Percentiles rank a stretch among this genome's conserved stretches.
These are phyloP conservation scores for Diarsia dahlii DNA, from an alignment of 2,888 invertebrate genomes.

Conservation along the genomic window DNA sequence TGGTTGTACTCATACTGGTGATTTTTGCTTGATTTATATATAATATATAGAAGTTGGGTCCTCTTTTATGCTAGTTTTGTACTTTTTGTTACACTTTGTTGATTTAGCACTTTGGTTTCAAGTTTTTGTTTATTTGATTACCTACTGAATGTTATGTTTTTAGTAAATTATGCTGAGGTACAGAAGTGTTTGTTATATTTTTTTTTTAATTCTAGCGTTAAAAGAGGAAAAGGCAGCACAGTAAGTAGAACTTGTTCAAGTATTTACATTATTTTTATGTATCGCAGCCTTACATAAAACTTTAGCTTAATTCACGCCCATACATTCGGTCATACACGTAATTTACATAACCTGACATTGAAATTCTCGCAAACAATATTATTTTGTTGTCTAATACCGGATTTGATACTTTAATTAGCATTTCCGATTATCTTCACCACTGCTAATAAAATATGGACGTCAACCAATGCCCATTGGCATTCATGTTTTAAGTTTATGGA, in stretches of 20 bases:
- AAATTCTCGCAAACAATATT: not conserved
- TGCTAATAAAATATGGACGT: no score
- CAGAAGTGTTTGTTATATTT: constrained; percentile 8
- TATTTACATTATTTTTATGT: no score
- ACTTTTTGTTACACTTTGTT: constrained; percentile 12
- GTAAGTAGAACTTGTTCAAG: no score
- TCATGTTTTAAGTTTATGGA: not conserved
- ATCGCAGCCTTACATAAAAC: not conserved
- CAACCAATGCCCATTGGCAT: not conserved
- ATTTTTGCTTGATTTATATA: constrained; percentile 8
- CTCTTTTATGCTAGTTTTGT: not conserved
- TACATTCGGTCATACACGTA: not conserved
- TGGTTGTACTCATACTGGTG: not conserved
- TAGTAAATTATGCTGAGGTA: constrained; percentile 36
- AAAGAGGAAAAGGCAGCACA: no score
- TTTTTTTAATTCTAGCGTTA: no score
- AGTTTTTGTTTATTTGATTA: not conserved
- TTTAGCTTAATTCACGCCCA: not conserved
- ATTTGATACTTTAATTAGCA: not conserved
- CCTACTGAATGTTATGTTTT: not conserved
- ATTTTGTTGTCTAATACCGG: not conserved
- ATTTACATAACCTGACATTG: constrained; percentile 5
- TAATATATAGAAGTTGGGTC: not conserved
- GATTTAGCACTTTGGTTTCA: constrained; percentile 26
- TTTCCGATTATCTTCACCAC: not conserved